Conservation (phyloP, 2,888 invertebrate species). For the Cryptophagus acutangulus region DNA sequence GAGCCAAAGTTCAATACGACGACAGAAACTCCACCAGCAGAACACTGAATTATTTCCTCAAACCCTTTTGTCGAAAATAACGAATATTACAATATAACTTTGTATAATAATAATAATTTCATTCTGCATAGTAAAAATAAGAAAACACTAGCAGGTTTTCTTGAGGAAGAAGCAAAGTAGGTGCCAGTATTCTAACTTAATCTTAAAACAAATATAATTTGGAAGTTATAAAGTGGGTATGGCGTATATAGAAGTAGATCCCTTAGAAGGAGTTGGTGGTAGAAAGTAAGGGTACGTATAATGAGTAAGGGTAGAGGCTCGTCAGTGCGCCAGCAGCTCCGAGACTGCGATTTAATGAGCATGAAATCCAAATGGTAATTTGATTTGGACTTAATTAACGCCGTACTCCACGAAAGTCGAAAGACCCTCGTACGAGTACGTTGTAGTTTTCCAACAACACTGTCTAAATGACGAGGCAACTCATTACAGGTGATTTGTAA, state of each 20-base stretch:
- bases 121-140: no score
- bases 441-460: not conserved
- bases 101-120: no score
- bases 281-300: slow-evolving; percentile 20
- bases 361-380: slow-evolving; percentile 50
- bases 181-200: no score
- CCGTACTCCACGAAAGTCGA: slow-evolving; percentile 27
- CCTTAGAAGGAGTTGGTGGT: not conserved
- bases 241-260: not conserved
- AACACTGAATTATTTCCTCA: slow-evolving; percentile 9
- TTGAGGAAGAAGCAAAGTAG: not conserved
- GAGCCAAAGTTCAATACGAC: slow-evolving; percentile 8
- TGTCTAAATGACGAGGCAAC: slow-evolving; percentile 2
- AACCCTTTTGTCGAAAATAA: no score
- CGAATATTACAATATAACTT: no score
- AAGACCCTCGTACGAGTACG: slow-evolving; percentile 13
- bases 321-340: slow-evolving; percentile 34
- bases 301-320: slow-evolving; percentile 29
- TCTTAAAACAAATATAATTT: slow-evolving; percentile 2
- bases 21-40: slow-evolving; percentile 6
- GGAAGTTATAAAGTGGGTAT: not conserved
- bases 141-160: not conserved
- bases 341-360: slow-evolving; percentile 47
- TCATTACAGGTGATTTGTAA: slow-evolving; percentile 2
- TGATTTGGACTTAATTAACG: slow-evolving; percentile 49